Evolutionary conservation across 2,113 vertebrate genomes (phyloP).

Genomic region (Pelecanus crispus): DNA sequence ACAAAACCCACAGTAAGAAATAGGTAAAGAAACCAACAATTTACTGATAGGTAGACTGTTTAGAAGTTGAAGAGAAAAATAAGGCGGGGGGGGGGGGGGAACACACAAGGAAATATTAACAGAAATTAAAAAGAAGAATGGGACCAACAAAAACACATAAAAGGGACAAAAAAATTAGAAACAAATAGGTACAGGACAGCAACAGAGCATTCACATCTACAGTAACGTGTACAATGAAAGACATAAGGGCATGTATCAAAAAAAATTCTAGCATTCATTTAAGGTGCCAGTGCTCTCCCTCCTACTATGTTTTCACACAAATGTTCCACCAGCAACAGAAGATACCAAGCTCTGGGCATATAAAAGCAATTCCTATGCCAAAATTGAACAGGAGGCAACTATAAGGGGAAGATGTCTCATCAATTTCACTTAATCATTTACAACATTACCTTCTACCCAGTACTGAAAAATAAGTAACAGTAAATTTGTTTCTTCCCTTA

Average conservation of each 20-base stretch:
- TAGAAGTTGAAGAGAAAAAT: neutral
- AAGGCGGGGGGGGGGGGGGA: fast-evolving
- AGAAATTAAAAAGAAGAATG: neutral
- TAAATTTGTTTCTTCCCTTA: neutral
- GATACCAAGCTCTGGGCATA: slow-evolving; percentile 33
- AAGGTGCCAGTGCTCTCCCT: slow-evolving; percentile 10
- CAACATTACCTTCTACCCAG: neutral
- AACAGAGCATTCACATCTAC: neutral
- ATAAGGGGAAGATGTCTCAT: slow-evolving; percentile 20
- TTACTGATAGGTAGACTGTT: neutral
- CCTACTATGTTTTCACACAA: slow-evolving; percentile 52
- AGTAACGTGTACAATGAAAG: neutral
- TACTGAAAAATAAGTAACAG: neutral
- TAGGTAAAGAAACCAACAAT: neutral
- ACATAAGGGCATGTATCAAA: neutral
- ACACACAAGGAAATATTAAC: neutral
- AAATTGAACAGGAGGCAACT: slow-evolving; percentile 17
- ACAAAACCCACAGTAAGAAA: neutral
- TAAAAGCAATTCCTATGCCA: slow-evolving; percentile 35
- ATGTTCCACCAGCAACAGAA: slow-evolving; percentile 32
- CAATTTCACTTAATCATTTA: slow-evolving; percentile 16
- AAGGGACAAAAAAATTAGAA: neutral
- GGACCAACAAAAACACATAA: neutral
- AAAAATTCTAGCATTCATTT: neutral
- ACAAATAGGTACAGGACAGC: neutral